Evolutionary conservation across 2,113 vertebrate genomes (phyloP).

Genomic region (Colossoma macropomum): DNA sequence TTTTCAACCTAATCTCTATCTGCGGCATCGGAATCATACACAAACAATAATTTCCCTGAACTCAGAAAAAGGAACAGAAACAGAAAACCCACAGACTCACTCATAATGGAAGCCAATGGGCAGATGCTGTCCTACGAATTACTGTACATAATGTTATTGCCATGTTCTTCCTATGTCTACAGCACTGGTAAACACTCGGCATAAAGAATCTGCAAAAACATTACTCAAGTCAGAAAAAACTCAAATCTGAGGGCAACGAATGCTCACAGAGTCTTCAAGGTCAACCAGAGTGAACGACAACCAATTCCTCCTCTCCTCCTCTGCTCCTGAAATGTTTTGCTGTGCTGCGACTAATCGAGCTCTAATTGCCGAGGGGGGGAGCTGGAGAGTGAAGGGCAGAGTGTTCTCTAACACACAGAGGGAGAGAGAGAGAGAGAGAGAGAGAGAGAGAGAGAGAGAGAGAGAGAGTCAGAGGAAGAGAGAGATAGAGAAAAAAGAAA

Average conservation of each 20-base stretch:
- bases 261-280: slow-evolving; percentile 44
- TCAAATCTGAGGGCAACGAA: slow-evolving; percentile 36
- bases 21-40: no score
- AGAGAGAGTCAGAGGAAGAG: slow-evolving; percentile 5
- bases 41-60: no score
- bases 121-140: not conserved
- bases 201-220: slow-evolving; percentile 19
- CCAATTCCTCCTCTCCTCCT: slow-evolving; percentile 30
- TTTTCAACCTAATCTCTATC: no score
- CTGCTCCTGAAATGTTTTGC: slow-evolving; percentile 43
- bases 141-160: not conserved
- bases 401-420: slow-evolving; percentile 29
- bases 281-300: slow-evolving; percentile 46
- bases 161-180: not conserved
- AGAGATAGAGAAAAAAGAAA: not conserved
- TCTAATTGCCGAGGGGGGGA: slow-evolving; percentile 41
- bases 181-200: slow-evolving; percentile 29
- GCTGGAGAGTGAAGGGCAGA: slow-evolving; percentile 39
- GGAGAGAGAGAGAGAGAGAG: not conserved
- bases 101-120: not conserved
- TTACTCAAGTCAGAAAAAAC: slow-evolving; percentile 40
- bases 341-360: slow-evolving; percentile 52
- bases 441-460: not conserved
- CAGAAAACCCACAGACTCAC: not conserved
- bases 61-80: no score